phyloP scores from a whole-genome alignment of 2,888 invertebrate genomes.

The Tetanocera ferruginea region DNA sequence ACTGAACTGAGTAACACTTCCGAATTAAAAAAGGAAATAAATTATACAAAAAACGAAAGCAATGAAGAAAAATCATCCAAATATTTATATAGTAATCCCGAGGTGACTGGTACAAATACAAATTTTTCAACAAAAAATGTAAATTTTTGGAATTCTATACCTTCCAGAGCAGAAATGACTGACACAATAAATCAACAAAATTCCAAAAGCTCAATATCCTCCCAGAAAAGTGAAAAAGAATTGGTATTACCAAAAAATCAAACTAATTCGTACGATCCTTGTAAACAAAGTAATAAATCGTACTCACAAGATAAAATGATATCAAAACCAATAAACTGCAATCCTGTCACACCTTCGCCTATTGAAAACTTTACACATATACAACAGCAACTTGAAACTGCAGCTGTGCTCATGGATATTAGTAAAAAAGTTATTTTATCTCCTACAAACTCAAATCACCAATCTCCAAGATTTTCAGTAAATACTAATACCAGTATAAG shows the following conservation, averaged over 20 bases:
- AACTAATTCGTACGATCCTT: neutral
- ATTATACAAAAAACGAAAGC: neutral
- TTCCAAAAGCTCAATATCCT: neutral
- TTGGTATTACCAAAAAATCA: neutral
- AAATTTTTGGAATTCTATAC: neutral
- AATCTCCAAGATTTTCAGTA: slow-evolving; percentile 63
- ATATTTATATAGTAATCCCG: neutral
- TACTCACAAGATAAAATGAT: neutral
- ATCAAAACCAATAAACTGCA: neutral
- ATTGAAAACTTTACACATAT: slow-evolving; percentile 60
- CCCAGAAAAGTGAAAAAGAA: neutral
- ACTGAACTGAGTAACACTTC: slow-evolving; percentile 68
- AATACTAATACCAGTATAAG: slow-evolving; percentile 67
- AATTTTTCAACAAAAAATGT: neutral
- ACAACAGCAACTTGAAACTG: slow-evolving; percentile 69
- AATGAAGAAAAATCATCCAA: neutral
- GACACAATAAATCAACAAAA: neutral
- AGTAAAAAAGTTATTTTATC: slow-evolving; percentile 70
- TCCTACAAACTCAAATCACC: slow-evolving; percentile 68
- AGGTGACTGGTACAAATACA: neutral
- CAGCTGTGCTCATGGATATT: slow-evolving; percentile 70
- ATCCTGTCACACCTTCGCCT: slow-evolving; percentile 33
- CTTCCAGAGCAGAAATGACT: neutral
- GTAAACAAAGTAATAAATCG: neutral
- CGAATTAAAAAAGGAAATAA: slow-evolving; percentile 50